Evolutionary conservation across 37 sponge, comb jelly and placozoan genomes (phyloP).

Genomic region (Mnemiopsis leidyi): DNA sequence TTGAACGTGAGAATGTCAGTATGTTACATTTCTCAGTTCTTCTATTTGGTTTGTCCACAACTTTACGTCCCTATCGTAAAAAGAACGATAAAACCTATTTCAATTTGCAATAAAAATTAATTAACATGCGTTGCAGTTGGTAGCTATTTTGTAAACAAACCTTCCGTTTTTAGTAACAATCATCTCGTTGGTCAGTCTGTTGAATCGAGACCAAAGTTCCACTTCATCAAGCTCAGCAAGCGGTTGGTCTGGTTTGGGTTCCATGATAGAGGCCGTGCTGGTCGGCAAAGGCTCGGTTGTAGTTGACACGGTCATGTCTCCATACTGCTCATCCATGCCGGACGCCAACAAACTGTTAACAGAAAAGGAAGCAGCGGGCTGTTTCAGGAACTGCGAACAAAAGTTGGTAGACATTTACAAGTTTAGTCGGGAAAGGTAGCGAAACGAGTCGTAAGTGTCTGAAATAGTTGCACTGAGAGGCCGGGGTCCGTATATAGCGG

Average conservation of each 20-base stretch:
- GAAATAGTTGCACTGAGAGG: slow-evolving; percentile 6
- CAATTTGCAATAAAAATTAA: too few species aligned
- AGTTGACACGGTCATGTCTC: background rate
- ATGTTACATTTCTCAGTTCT: background rate
- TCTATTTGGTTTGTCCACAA: background rate
- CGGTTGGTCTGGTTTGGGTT: slow-evolving; percentile 58
- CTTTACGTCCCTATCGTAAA: too few species aligned
- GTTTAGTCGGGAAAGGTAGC: background rate
- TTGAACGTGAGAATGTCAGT: background rate
- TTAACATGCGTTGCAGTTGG: too few species aligned
- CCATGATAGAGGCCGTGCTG: slow-evolving; percentile 35
- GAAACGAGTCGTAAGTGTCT: background rate
- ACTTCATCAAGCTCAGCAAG: slow-evolving; percentile 67
- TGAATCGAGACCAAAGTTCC: slow-evolving; percentile 73
- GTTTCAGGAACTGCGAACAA: slow-evolving; percentile 64
- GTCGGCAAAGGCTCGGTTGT: slow-evolving; percentile 36
- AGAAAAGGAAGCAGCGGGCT: slow-evolving; percentile 43
- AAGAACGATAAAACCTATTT: too few species aligned
- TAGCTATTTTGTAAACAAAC: background rate
- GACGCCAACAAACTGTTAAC: slow-evolving; percentile 42
- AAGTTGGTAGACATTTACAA: slow-evolving; percentile 51
- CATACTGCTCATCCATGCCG: slow-evolving; percentile 25
- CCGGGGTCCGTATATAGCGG: slow-evolving; percentile 15
- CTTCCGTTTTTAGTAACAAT: slow-evolving; percentile 76
- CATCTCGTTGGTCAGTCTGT: slow-evolving; percentile 75